Percentiles rank a stretch among this genome's conserved stretches.
Evolutionary conservation across 2,113 vertebrate species (phyloP).

Genomic region (Hippolais icterina): DNA sequence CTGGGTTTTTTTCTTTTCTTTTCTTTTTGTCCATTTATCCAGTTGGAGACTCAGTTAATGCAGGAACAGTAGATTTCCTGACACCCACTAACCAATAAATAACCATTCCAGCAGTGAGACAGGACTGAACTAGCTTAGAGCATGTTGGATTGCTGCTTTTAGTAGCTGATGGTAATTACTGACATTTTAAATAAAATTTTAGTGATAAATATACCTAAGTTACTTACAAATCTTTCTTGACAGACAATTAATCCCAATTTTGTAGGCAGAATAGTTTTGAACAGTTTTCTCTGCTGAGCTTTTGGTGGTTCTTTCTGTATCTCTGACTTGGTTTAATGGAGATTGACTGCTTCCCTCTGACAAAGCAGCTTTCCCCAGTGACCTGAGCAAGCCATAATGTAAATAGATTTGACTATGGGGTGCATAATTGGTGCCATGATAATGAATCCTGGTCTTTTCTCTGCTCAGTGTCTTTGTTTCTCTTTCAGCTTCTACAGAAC

Average conservation of each 20-base stretch:
- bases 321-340: slow-evolving; percentile 67
- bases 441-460: slow-evolving; percentile 53
- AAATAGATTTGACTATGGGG: slow-evolving; percentile 76
- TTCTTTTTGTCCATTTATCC: background rate
- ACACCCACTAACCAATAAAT: background rate
- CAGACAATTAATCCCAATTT: background rate
- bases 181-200: background rate
- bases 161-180: background rate
- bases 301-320: background rate
- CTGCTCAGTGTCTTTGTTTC: slow-evolving; percentile 40
- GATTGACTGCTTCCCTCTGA: slow-evolving; percentile 63
- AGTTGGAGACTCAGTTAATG: background rate
- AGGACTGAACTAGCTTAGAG: background rate
- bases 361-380: slow-evolving; percentile 30
- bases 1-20: background rate
- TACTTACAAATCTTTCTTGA: background rate
- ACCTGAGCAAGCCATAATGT: slow-evolving; percentile 70
- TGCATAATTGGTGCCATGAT: slow-evolving; percentile 45
- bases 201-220: background rate
- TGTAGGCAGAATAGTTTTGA: background rate
- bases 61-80: background rate
- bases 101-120: background rate
- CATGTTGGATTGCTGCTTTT: background rate
- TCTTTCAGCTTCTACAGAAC: slow-evolving; percentile 86
- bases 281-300: background rate